phyloP scores from a whole-genome alignment of 1,140 invertebrate species.

The Ceratina australensis region DNA sequence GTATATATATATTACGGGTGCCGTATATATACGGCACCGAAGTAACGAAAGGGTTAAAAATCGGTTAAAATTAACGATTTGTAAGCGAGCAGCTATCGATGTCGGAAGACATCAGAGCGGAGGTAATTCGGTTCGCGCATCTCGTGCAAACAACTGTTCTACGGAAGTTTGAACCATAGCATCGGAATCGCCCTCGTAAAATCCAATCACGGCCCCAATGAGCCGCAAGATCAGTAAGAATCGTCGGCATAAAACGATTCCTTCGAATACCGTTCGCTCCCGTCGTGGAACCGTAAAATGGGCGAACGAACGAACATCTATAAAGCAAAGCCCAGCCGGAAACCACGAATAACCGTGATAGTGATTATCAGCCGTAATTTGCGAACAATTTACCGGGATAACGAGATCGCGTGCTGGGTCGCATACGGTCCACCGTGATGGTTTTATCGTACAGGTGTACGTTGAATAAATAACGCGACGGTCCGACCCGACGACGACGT shows the following conservation, averaged over 20 bases:
- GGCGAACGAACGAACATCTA: background rate
- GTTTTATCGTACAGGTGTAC: background rate
- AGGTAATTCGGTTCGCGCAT: no score
- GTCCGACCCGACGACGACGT: background rate
- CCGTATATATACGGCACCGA: no score
- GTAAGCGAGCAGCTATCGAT: no score
- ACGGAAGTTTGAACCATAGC: background rate
- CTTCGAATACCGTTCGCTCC: background rate
- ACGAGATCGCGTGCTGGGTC: background rate
- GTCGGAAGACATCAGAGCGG: no score
- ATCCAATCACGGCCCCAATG: background rate
- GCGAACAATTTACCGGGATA: background rate
- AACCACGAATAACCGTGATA: background rate
- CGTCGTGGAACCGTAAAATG: conserved; percentile 1
- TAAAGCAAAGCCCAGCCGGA: background rate
- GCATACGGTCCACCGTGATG: background rate
- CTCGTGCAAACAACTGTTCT: background rate
- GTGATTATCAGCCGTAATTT: conserved; percentile 5
- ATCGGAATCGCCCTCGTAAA: background rate
- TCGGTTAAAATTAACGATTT: no score
- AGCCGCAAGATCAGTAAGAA: background rate
- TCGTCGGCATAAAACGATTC: background rate
- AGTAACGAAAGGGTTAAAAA: no score
- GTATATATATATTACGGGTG: no score
- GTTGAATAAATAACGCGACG: conserved; percentile 18